These are phyloP conservation scores for Mustela nigripes DNA, from an alignment of 2,113 vertebrate genomes.

Conservation along the genomic window DNA sequence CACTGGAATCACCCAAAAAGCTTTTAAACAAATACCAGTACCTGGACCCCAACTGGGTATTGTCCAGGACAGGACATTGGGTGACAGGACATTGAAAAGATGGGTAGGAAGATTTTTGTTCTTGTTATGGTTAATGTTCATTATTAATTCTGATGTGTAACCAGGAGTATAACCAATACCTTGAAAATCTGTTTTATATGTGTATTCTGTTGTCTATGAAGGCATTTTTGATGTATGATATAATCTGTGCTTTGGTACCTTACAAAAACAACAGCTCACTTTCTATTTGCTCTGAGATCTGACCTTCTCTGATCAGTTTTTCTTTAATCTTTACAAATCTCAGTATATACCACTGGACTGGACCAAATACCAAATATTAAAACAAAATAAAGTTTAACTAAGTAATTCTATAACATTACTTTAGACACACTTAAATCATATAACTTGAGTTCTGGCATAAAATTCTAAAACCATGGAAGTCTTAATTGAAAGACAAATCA, in stretches of 20 bases:
- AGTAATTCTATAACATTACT: not conserved
- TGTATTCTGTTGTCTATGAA: not conserved
- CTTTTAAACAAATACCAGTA: not conserved
- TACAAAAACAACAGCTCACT: not conserved
- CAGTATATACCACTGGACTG: not conserved
- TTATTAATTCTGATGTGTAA: not conserved
- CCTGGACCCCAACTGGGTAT: not conserved
- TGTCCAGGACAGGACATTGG: not conserved
- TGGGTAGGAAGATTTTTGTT: not conserved
- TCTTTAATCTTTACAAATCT: not conserved
- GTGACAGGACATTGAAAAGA: not conserved
- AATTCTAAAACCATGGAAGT: not conserved
- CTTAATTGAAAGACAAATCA: not conserved
- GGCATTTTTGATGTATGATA: not conserved
- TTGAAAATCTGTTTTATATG: not conserved
- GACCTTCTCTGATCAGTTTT: not conserved
- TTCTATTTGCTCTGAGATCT: conserved; percentile 1
- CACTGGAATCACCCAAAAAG: not conserved
- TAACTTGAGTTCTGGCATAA: not conserved
- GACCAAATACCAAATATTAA: not conserved
- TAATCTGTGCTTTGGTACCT: not conserved
- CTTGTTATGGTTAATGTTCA: not conserved
- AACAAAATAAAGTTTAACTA: not conserved
- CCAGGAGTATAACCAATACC: not conserved
- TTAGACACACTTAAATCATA: not conserved